Percentiles rank a stretch among this genome's conserved stretches.
Evolutionary conservation across 2,113 vertebrate species (phyloP).

Genomic region (Mesoclemmys tuberculata): DNA sequence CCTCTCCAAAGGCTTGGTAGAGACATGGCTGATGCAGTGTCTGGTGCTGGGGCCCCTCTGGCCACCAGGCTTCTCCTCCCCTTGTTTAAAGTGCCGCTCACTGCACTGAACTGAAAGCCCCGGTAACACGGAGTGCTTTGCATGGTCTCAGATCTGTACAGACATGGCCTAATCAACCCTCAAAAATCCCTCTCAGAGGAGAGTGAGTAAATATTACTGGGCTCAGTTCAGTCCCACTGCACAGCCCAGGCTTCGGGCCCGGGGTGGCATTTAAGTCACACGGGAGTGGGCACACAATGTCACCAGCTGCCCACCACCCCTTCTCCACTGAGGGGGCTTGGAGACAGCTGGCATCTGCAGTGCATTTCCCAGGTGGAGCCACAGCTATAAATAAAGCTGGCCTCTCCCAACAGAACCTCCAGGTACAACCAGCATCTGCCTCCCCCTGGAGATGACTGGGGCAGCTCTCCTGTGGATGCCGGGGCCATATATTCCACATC

Average conservation of each 20-base stretch:
- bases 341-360: neutral
- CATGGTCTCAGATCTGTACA: conserved; percentile 39
- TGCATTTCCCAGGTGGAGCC: neutral
- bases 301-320: neutral
- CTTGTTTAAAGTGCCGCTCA: neutral
- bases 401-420: neutral
- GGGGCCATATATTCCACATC: neutral
- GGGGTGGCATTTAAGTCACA: neutral
- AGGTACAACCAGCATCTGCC: neutral
- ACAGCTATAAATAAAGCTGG: neutral
- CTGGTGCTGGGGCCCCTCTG: neutral
- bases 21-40: neutral
- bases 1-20: neutral
- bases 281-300: neutral
- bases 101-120: neutral
- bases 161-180: conserved; percentile 62
- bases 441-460: neutral
- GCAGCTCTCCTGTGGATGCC: neutral
- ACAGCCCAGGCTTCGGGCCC: neutral
- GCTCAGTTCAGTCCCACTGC: neutral
- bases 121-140: conserved; percentile 31
- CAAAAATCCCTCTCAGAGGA: neutral
- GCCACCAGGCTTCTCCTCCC: neutral
- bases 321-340: neutral
- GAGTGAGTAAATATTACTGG: conserved; percentile 24